Base-by-base conservation (phyloP, 2,888 invertebrate genomes). In the Perizoma affinitatum region DNA sequence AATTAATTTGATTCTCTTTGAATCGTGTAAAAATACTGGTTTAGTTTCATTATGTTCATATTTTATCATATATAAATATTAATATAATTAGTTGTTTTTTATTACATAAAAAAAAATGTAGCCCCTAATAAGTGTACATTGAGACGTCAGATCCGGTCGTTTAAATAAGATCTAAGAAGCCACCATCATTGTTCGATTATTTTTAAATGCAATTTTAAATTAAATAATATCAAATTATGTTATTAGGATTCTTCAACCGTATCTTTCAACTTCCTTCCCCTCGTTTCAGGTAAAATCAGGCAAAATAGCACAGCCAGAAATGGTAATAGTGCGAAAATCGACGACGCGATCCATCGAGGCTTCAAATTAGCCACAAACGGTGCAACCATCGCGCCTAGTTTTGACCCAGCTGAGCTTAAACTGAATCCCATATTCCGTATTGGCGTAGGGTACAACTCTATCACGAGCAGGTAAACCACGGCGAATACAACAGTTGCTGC, bases 401-500 rank as follows among this genome's bases (percentile, higher is more conserved):
- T 83, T 0, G 79, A 75, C 33, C 80, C 84, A 44, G 74, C 71
- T 4, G 80, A 76, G 22, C 74, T 74, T 4, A 82, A 36, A 44
- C 84, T 80, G 8, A 77, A 78, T 0, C 79, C 83, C 84, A 84
- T 87, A 42, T 79, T 85, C 34, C 87, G 79, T 40, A 87, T 67
- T 8, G 80, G 71, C 0, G 87, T 87, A 5, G 87, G 86, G 61
- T 79, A 87, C n/a, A 86, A 58, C 57, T 87, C 87, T 6, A 80
- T 78, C 0, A 73, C 75, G 41, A 78, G 79, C 7, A 86, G 68
- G 57, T 81, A 84, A 0, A 78, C 48, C 0, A 82, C 60, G 7
- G 68, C 50, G 34, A 80, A 85, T 0, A 70, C 70, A 0, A 71
- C 51, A 11, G 62, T 74, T 0, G 71, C 54, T 2, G 74, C 69